Conservation (phyloP, 2,888 invertebrate species). For the Copidosoma aretas region DNA sequence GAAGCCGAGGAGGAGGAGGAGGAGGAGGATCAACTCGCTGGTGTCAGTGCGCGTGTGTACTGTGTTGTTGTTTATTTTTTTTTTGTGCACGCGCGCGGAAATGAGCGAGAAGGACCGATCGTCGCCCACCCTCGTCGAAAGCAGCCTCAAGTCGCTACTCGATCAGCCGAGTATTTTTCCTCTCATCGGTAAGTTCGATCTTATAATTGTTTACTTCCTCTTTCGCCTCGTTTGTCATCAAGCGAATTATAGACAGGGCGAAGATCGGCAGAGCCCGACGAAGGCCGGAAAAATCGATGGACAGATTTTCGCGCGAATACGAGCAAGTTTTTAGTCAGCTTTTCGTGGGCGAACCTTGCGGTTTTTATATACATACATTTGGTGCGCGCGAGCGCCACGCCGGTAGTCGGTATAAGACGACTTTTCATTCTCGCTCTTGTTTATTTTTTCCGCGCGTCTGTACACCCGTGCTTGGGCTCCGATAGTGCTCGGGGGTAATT, state of each 20-base stretch:
- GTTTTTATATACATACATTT: too few relatives aligned
- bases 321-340: neutral
- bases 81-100: neutral
- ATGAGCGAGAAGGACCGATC: conserved; percentile 91
- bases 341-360: neutral
- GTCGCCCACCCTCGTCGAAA: conserved; percentile 87
- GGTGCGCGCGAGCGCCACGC: neutral
- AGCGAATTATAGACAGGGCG: neutral
- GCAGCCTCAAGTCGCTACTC: conserved; percentile 85
- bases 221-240: neutral
- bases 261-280: neutral
- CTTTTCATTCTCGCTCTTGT: neutral
- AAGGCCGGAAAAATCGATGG: neutral
- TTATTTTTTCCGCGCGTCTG: neutral
- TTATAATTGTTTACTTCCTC: neutral
- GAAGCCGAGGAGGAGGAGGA: neutral
- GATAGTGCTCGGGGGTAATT: neutral
- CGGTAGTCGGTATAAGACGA: too few relatives aligned
- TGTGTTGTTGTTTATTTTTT: neutral
- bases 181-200: conserved; percentile 59
- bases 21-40: neutral
- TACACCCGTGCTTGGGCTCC: neutral
- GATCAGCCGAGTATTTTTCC: conserved; percentile 71
- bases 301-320: neutral
- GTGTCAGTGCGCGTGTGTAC: neutral